Conservation (phyloP, 2,797 vertebrate species). For the Gorsachius magnificus region DNA sequence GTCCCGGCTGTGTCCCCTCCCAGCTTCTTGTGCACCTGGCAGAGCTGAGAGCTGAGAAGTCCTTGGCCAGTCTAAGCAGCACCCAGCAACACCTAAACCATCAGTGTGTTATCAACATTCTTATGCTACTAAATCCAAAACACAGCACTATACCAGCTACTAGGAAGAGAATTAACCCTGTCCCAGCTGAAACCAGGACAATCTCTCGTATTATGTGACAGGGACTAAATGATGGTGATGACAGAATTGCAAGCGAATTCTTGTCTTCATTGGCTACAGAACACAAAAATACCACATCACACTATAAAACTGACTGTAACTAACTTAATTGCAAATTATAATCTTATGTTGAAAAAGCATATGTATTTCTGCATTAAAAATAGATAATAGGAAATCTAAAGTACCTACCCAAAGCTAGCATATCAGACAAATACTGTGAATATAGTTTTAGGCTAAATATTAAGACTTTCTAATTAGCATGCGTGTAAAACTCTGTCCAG, state of each 20-base stretch:
- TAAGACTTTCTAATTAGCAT: background rate
- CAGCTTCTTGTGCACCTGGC: too few species aligned
- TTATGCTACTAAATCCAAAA: too few species aligned
- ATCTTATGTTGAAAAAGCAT: background rate
- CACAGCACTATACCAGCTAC: too few species aligned
- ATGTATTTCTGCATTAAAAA: background rate
- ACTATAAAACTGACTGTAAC: background rate
- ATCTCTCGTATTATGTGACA: background rate
- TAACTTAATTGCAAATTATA: background rate
- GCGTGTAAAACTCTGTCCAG: background rate
- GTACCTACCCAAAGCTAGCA: background rate
- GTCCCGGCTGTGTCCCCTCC: too few species aligned
- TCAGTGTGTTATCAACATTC: too few species aligned
- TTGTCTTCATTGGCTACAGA: background rate
- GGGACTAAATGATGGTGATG: background rate
- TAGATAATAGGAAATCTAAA: background rate
- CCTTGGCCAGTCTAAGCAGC: too few species aligned
- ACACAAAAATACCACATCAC: background rate
- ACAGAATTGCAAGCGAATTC: background rate
- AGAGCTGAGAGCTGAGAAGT: too few species aligned
- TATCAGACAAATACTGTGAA: background rate
- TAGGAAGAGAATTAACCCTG: too few species aligned
- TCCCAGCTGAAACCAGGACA: too few species aligned
- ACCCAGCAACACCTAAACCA: too few species aligned
- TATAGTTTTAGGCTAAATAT: background rate